These are phyloP conservation scores for Tangachromis dhanisi DNA, from an alignment of 2,113 vertebrate species.

Conservation along the genomic window DNA sequence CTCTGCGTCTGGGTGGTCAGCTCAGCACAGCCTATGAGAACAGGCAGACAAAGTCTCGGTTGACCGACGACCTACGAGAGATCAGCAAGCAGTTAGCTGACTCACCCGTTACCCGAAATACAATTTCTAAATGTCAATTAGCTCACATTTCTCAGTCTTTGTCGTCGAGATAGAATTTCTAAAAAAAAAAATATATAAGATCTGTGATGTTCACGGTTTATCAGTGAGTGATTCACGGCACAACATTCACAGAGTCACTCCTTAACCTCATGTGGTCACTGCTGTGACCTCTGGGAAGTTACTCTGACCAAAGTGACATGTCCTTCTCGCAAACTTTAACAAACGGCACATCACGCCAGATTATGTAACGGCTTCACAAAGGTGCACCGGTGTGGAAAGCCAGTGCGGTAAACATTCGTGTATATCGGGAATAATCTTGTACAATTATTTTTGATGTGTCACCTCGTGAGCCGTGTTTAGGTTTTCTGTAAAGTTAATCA, in stretches of 20 bases:
- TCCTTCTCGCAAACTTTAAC: neutral
- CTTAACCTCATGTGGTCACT: neutral
- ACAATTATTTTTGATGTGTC: neutral
- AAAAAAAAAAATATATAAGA: neutral
- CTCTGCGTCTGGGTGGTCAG: neutral
- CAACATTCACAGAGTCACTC: neutral
- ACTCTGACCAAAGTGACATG: neutral
- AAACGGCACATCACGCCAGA: neutral
- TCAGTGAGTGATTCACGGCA: neutral
- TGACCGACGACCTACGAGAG: neutral
- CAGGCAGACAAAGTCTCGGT: neutral
- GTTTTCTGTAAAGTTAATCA: neutral
- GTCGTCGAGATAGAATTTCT: neutral
- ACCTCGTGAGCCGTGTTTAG: neutral
- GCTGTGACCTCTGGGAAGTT: neutral
- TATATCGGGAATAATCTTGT: neutral
- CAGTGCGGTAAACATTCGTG: neutral
- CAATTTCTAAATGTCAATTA: conserved; percentile 31
- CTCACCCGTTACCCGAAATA: conserved; percentile 30
- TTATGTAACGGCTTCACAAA: neutral
- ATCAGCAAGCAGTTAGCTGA: neutral
- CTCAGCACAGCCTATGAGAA: neutral
- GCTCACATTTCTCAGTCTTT: neutral
- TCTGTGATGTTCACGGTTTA: neutral
- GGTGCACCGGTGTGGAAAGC: neutral